Evolutionary conservation across 2,113 vertebrate genomes (phyloP).

Genomic region (Rhombomys opimus): DNA sequence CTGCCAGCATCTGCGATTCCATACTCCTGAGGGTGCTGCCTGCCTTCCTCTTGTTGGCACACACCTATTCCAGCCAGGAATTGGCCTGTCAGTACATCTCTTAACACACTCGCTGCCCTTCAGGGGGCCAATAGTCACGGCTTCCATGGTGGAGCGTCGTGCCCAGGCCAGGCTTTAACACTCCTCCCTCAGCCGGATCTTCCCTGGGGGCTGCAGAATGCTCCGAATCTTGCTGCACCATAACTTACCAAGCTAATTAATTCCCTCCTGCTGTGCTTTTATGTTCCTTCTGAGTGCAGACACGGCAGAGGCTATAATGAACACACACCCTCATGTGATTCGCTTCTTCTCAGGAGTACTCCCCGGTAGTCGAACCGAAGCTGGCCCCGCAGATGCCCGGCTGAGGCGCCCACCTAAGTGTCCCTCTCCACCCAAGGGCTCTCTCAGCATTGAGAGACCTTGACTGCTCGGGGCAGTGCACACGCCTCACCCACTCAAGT

Average conservation of each 20-base stretch:
- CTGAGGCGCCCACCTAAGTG: too few species aligned
- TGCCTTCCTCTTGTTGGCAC: neutral
- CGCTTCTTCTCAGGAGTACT: neutral
- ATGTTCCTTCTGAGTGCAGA: neutral
- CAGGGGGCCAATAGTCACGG: too few species aligned
- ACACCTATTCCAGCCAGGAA: neutral
- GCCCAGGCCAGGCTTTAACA: neutral
- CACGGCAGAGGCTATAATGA: neutral
- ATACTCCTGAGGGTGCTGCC: neutral
- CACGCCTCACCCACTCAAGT: neutral
- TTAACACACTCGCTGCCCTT: neutral
- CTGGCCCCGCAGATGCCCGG: too few species aligned
- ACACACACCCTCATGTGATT: neutral
- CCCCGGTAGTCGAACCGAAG: neutral
- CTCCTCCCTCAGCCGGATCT: neutral
- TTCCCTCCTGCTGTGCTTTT: neutral
- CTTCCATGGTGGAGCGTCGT: fast-evolving
- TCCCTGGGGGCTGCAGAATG: neutral
- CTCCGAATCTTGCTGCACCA: neutral
- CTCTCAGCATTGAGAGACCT: neutral
- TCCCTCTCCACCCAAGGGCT: neutral
- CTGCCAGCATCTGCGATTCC: neutral
- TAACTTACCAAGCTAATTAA: neutral
- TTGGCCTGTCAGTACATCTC: neutral
- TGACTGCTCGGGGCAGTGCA: too few species aligned